These are phyloP conservation scores for Micropoecilia bifurca DNA, from an alignment of 2,797 vertebrate genomes.

Conservation along the genomic window DNA sequence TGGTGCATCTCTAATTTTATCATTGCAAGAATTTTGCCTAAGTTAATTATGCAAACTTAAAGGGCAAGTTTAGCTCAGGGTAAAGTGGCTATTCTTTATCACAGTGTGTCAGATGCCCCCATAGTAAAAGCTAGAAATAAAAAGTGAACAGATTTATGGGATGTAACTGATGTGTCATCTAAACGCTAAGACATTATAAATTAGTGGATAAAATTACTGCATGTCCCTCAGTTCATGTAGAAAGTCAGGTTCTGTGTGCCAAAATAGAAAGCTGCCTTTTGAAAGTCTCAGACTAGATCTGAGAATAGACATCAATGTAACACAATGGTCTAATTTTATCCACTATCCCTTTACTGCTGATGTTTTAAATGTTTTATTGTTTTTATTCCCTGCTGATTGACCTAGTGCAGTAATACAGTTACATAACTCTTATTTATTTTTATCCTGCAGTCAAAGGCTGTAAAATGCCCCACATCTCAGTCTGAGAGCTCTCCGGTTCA, in stretches of 20 bases:
- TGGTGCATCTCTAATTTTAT: not conserved
- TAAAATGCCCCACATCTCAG: slow-evolving; percentile 81
- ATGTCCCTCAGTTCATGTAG: slow-evolving; percentile 22
- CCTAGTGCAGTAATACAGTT: slow-evolving; percentile 3
- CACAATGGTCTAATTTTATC: slow-evolving; percentile 17
- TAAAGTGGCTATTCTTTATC: slow-evolving; percentile 28
- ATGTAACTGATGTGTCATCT: slow-evolving; percentile 28
- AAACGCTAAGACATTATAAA: slow-evolving; percentile 29
- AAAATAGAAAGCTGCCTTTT: slow-evolving; percentile 1
- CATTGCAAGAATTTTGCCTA: not conserved
- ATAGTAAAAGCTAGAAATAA: slow-evolving; percentile 10
- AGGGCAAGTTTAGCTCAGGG: slow-evolving; percentile 9
- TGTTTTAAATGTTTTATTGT: not conserved
- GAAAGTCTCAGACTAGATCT: not conserved
- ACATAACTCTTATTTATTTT: slow-evolving; percentile 28
- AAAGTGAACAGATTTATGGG: slow-evolving; percentile 48
- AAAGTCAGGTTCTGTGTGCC: slow-evolving; percentile 7
- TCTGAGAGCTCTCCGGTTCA: slow-evolving; percentile 77
- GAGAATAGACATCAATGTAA: slow-evolving; percentile 1
- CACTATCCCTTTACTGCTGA: slow-evolving; percentile 7
- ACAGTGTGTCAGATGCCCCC: slow-evolving; percentile 11
- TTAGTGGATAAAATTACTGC: slow-evolving; percentile 17
- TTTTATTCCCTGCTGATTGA: slow-evolving; percentile 23
- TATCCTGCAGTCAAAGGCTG: slow-evolving; percentile 77
- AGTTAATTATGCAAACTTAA: slow-evolving; percentile 8